Evolutionary conservation across 2,888 invertebrate species (phyloP), one percentile per base, ranked within the genome.

Genomic region (Ophion ellenae): DNA sequence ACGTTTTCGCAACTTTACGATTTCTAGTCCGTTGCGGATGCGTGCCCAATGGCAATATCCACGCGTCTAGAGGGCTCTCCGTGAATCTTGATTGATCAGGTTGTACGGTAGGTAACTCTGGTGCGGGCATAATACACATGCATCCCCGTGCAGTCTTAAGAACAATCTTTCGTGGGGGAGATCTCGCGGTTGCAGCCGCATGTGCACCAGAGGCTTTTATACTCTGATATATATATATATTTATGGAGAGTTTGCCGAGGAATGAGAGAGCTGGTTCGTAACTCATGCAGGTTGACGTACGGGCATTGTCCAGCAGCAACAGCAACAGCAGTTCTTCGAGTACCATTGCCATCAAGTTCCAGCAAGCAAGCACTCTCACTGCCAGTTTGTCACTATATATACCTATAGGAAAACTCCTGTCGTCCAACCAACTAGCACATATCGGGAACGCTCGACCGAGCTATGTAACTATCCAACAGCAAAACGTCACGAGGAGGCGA

Each of bases 201-300:
- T 74, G 74, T 82, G 81, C 75, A 85, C 64, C 20, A 61, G 24
- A 77, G 67, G 28, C 61, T 73, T 59, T 57, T 61, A 66, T 53
- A 7, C 20, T 53, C 66, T 45, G 61, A 57, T 61, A 63, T 61
- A 45, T 69, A 59, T 59, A 70, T 59, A 20, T 76, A 73, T 78
- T 47, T 59, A 81, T 40, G 36, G 17, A 69, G 59, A 83, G 73
- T 71, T 73, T 63, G 81, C 80, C 64, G 20, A 74, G 77, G 40
- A 77, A 73, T 75, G 66, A 74, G 78, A 74, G 86, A 86, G 88
- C 90, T 85, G 88, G 88, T 90, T 90, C 88, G 89, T 91, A 92
- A 91, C 89, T 92, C 90, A 91, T 91, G 91, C 89, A 87, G 88
- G 82, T 89, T 88, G 89, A 91, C 90, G 90, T 91, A 89, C 90